A percentile compares a stretch with the other conserved stretches of the same genome.
phyloP scores from a whole-genome alignment of 2,113 vertebrate species.

The Solea solea region DNA sequence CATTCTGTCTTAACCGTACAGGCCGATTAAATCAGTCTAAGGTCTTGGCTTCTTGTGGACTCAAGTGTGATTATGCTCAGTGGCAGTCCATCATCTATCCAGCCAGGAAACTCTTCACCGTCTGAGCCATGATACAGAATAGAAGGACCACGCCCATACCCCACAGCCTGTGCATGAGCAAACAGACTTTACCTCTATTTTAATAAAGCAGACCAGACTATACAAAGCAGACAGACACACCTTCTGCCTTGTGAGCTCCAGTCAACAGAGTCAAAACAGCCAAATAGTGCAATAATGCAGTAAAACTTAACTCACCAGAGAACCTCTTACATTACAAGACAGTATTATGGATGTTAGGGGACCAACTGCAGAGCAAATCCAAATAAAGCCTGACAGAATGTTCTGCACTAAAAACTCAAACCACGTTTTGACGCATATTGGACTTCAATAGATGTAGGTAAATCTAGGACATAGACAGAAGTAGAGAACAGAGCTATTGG shows the following conservation, averaged over 20 bases:
- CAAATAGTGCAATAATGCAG: conserved; percentile 25
- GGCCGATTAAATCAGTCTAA: conserved; percentile 19
- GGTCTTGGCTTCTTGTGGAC: conserved; percentile 16
- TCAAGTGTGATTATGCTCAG: conserved; percentile 34
- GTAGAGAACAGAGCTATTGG: no score
- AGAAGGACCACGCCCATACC: conserved; percentile 12
- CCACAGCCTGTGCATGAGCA: conserved; percentile 27
- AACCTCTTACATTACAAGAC: background rate
- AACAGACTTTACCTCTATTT: conserved; percentile 35
- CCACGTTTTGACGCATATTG: background rate
- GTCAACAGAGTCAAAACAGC: conserved; percentile 35
- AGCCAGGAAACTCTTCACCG: conserved; percentile 26
- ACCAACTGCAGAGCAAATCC: background rate
- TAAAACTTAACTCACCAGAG: background rate
- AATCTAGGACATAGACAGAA: conserved; percentile 1
- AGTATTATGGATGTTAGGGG: conserved; percentile 31
- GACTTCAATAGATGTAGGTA: background rate
- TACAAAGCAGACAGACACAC: conserved; percentile 42
- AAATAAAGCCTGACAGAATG: background rate
- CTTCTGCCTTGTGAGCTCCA: conserved; percentile 30
- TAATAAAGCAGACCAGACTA: conserved; percentile 18
- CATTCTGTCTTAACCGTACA: conserved; percentile 1
- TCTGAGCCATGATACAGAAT: conserved; percentile 13
- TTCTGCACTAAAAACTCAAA: conserved; percentile 8
- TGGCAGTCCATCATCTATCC: conserved; percentile 21